Conservation (phyloP, 1,140 invertebrate genomes). For the Berghia stephanieae region DNA sequence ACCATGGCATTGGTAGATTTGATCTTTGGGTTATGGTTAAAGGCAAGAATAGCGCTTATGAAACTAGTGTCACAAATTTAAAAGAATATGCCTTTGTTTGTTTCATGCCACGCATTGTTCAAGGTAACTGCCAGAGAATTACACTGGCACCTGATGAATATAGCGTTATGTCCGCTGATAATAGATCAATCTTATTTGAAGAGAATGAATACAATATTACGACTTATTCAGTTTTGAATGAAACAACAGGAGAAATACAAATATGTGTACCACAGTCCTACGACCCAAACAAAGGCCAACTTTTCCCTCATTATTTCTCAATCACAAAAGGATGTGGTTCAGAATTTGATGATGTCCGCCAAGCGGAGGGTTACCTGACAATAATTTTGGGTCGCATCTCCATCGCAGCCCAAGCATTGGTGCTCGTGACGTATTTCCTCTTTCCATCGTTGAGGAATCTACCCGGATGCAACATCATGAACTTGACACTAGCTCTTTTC, state of each 20-base stretch:
- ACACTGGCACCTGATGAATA: slow-evolving; percentile 66
- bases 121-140: slow-evolving; percentile 62
- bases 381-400: slow-evolving; percentile 57
- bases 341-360: slow-evolving; percentile 35
- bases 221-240: slow-evolving; percentile 47
- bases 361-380: slow-evolving; percentile 52
- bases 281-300: neutral
- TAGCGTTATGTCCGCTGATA: slow-evolving; percentile 27
- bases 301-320: neutral
- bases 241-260: slow-evolving; percentile 33
- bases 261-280: slow-evolving; percentile 50
- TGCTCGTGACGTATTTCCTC: slow-evolving; percentile 66
- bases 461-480: slow-evolving; percentile 70
- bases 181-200: slow-evolving; percentile 46
- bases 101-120: slow-evolving; percentile 49
- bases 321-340: neutral
- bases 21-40: slow-evolving; percentile 51
- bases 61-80: slow-evolving; percentile 33
- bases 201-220: slow-evolving; percentile 42
- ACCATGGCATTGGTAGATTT: slow-evolving; percentile 50
- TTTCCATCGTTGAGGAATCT: slow-evolving; percentile 69
- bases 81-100: slow-evolving; percentile 48
- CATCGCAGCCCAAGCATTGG: slow-evolving; percentile 48
- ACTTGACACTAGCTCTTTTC: slow-evolving; percentile 68
- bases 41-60: slow-evolving; percentile 38